These are phyloP conservation scores for Antheraea assamensis DNA, from an alignment of 2,888 invertebrate species.

Conservation along the genomic window DNA sequence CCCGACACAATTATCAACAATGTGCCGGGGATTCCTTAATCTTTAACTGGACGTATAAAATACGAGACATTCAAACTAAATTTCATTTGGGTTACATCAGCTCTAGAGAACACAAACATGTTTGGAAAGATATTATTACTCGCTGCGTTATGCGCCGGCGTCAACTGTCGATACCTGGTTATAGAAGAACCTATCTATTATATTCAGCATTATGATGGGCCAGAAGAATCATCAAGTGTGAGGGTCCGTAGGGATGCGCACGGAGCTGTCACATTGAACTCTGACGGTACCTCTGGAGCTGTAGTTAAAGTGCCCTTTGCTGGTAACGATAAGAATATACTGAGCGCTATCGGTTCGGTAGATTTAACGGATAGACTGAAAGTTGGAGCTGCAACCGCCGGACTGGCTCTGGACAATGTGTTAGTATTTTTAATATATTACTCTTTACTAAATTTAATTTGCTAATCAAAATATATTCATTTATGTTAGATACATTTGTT, in stretches of 20 bases:
- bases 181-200: constrained; percentile 9
- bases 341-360: constrained; percentile 31
- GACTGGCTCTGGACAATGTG: constrained; percentile 13
- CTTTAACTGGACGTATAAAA: background rate
- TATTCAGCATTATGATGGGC: constrained; percentile 8
- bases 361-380: constrained; percentile 2
- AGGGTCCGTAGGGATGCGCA: constrained; percentile 30
- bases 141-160: constrained; percentile 8
- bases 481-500: background rate
- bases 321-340: constrained; percentile 29
- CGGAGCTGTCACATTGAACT: constrained; percentile 25
- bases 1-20: constrained; percentile 4
- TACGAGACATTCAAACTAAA: background rate
- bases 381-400: constrained; percentile 9
- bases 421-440: constrained; percentile 3
- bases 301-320: constrained; percentile 29
- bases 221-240: background rate
- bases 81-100: background rate
- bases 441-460: background rate
- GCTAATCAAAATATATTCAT: background rate
- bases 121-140: constrained; percentile 16
- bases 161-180: constrained; percentile 15
- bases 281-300: constrained; percentile 29
- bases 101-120: background rate
- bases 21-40: background rate